Conservation (phyloP, 2,888 invertebrate genomes). For the Galeruca laticollis region DNA sequence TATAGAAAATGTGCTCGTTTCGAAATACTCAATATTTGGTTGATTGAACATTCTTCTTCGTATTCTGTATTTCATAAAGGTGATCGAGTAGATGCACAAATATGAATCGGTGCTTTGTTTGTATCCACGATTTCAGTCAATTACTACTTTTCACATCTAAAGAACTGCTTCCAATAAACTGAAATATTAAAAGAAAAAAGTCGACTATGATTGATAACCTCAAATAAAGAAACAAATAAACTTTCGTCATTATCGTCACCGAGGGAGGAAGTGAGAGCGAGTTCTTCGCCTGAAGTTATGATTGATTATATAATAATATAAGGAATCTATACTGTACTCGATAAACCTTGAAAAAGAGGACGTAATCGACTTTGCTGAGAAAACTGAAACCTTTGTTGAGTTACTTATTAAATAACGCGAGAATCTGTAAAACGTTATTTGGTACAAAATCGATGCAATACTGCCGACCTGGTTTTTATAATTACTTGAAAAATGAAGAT, state of each 20-base stretch:
- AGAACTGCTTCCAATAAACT: constrained; percentile 3
- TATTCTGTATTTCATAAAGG: no score
- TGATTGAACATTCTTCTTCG: no score
- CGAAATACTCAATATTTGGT: no score
- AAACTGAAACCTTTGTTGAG: neutral
- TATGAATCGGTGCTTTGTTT: neutral
- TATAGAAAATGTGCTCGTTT: no score
- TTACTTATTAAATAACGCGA: neutral
- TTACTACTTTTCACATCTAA: neutral
- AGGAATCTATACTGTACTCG: constrained; percentile 6
- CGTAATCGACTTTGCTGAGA: neutral
- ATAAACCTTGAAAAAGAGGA: neutral
- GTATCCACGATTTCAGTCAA: neutral
- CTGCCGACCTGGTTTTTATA: neutral
- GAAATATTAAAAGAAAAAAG: constrained; percentile 2
- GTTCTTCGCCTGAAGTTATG: constrained; percentile 18
- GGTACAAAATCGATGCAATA: neutral
- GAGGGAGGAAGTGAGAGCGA: neutral
- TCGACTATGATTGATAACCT: constrained; percentile 20
- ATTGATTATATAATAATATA: constrained; percentile 20
- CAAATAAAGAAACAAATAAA: constrained; percentile 28
- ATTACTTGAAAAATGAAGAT: neutral
- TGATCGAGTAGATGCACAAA: neutral
- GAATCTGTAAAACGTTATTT: neutral
- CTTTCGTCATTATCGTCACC: constrained; percentile 19